A percentile compares a stretch with the other conserved stretches of the same genome.
Conservation (phyloP, 2,797 vertebrate genomes). For the Coendou prehensilis region DNA sequence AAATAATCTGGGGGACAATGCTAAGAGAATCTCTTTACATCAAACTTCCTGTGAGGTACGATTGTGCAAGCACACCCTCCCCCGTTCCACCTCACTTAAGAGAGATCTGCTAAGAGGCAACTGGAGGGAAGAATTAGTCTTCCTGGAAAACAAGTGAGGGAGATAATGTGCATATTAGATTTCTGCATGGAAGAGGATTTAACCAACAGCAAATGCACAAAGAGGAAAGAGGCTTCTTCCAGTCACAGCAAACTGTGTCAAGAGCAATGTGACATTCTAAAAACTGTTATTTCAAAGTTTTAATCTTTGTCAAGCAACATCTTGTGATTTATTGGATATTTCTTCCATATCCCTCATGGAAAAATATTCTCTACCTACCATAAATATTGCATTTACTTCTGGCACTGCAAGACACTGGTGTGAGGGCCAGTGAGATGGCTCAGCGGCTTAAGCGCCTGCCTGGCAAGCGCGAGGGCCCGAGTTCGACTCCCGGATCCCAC, state of each 20-base stretch:
- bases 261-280: not conserved
- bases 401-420: not conserved
- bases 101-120: not conserved
- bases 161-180: not conserved
- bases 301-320: not conserved
- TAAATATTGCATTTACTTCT: not conserved
- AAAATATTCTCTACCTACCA: not conserved
- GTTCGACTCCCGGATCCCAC: too few species aligned
- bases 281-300: constrained; percentile 33
- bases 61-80: constrained; percentile 55
- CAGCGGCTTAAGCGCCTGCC: too few species aligned
- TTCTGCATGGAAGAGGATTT: not conserved
- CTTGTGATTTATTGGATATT: not conserved
- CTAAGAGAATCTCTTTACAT: constrained; percentile 86
- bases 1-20: constrained; percentile 89
- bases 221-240: not conserved
- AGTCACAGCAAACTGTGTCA: not conserved
- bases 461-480: too few species aligned
- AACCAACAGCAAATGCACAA: not conserved
- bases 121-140: not conserved
- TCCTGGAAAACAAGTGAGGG: not conserved
- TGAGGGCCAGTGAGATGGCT: too few species aligned
- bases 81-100: constrained; percentile 5
- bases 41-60: constrained; percentile 83
- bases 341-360: not conserved